Base-by-base conservation (phyloP, 2,113 vertebrate genomes). In the Salvelinus namaycush region DNA sequence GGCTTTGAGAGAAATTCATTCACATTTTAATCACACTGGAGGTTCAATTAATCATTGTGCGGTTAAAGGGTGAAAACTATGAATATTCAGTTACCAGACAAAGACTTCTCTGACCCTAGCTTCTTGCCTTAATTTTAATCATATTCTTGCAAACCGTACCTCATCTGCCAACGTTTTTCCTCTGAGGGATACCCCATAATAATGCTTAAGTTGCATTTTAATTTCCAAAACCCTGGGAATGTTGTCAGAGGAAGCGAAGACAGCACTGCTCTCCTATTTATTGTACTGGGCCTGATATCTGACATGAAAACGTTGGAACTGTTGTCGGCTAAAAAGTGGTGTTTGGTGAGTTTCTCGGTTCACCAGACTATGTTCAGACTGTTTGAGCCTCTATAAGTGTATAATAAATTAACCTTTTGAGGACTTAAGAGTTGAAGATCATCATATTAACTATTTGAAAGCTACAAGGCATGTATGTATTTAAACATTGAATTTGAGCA, bases 11-110 rank as follows among this genome's bases (percentile, higher is more conserved):
- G 73, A 76, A 87, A 77, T 83, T 85, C 88, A 88, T 90, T 90
- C 87, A 89, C 89, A 91, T 92, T 91, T 90, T 89, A 91, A 91
- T 89, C 87, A 89, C 87, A 87, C 73, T 72, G 76, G 84, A 86
- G 88, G 84, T 87, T 87, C 85, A 90, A 90, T 90, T 91, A 90
- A 91, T 90, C 90, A 90, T 86, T 77, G 83, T 70, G 68, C 70
- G 74, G 83, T 90, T 89, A 88, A 87, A 80, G 88, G 89, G 83
- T 89, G 85, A 89, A 88, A 83, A 75, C 84, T 82, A 88, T 92
- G 90, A 91, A 92, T 92, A 91, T 92, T 91, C 89, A 90, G 80
- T 78, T 75, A 76, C 75, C 72, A 68, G 80, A 76, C 64, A 57
- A 87, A 83, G 84, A 89, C 84, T 81, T 85, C 75, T 90, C 85